Conservation (phyloP, 2,888 invertebrate species). For the Baccha elongata region DNA sequence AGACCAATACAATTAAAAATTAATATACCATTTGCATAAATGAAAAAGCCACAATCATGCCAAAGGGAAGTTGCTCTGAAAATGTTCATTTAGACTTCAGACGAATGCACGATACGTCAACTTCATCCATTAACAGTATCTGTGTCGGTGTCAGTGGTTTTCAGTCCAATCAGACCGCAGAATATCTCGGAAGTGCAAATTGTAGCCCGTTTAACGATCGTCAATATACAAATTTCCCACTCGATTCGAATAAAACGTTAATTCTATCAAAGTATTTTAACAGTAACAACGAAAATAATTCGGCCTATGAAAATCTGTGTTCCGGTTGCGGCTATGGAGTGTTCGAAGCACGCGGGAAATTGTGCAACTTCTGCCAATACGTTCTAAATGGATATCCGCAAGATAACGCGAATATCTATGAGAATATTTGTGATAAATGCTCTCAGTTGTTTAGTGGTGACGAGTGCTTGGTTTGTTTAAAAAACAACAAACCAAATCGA, state of each 20-base stretch:
- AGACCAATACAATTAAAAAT: conserved; percentile 73
- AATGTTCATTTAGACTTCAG: conserved; percentile 54
- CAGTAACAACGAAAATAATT: conserved; percentile 73
- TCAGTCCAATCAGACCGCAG: conserved; percentile 33
- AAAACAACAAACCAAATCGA: conserved; percentile 30
- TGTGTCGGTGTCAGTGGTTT: conserved; percentile 27
- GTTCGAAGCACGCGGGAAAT: conserved; percentile 79
- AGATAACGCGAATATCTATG: conserved; percentile 78
- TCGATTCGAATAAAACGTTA: conserved; percentile 68
- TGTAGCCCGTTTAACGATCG: conserved; percentile 32
- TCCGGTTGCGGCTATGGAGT: conserved; percentile 81
- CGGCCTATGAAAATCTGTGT: conserved; percentile 81
- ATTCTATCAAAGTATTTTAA: conserved; percentile 79
- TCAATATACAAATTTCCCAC: conserved; percentile 47
- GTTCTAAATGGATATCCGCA: conserved; percentile 77
- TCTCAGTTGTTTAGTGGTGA: conserved; percentile 78
- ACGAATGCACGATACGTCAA: conserved; percentile 48
- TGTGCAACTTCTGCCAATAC: conserved; percentile 81
- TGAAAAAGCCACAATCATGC: conserved; percentile 49
- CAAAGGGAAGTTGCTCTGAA: conserved; percentile 63
- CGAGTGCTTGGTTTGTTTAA: conserved; percentile 75
- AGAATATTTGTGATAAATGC: conserved; percentile 81
- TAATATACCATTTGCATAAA: conserved; percentile 26
- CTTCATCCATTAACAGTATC: conserved; percentile 49
- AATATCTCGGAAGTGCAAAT: conserved; percentile 46